phyloP scores from a whole-genome alignment of 1,140 invertebrate species.

The Teleogryllus occipitalis region DNA sequence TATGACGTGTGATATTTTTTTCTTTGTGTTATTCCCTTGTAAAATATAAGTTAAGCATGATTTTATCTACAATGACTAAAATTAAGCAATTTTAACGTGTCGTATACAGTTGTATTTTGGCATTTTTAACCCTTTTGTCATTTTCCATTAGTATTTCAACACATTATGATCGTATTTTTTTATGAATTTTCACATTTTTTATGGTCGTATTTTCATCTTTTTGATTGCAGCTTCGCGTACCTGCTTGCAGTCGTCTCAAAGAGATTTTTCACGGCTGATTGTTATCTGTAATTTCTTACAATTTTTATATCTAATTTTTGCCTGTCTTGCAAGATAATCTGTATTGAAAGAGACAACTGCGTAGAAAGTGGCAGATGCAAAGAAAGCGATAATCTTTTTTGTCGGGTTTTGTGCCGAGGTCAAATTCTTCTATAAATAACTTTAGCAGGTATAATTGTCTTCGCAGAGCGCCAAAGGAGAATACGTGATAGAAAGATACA shows the following conservation, averaged over 20 bases:
- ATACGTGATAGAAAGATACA: neutral
- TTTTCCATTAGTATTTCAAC: neutral
- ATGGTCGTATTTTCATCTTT: neutral
- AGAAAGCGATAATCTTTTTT: neutral
- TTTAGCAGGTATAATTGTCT: neutral
- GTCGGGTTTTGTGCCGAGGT: neutral
- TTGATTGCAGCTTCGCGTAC: neutral
- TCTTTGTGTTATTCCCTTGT: no score
- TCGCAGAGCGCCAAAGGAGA: neutral
- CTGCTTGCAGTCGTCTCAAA: neutral
- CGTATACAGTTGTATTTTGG: neutral
- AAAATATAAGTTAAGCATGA: neutral
- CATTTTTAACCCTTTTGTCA: neutral
- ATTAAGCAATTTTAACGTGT: neutral
- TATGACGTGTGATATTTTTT: no score
- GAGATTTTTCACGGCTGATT: neutral
- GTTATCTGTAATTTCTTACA: neutral
- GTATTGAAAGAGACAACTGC: neutral
- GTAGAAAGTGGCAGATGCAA: neutral
- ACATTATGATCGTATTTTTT: neutral
- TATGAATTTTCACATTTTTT: neutral
- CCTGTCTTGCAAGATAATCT: neutral
- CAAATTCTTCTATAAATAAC: neutral
- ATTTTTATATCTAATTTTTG: neutral
- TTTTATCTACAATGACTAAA: neutral